These are phyloP conservation scores for Protodeltote pygarga DNA, from an alignment of 2,888 invertebrate genomes.

Conservation along the genomic window DNA sequence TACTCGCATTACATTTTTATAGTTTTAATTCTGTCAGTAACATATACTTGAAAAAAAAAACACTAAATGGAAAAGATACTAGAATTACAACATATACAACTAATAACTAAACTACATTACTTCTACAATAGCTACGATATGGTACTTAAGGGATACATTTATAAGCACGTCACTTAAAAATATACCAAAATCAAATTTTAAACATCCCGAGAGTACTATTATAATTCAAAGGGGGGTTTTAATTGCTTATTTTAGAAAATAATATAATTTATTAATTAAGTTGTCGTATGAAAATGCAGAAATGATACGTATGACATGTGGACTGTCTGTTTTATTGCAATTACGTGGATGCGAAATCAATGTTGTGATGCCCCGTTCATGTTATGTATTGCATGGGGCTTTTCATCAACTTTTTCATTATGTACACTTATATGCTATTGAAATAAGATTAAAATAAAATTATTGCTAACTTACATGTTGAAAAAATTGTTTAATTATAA, in stretches of 20 bases:
- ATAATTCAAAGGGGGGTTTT: too few relatives aligned
- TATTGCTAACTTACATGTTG: too few relatives aligned
- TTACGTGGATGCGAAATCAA: background rate
- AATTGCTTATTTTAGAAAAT: slow-evolving; percentile 1
- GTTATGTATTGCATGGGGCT: slow-evolving; percentile 9
- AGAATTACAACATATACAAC: slow-evolving; percentile 6
- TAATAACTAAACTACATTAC: slow-evolving; percentile 33
- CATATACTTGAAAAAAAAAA: slow-evolving; percentile 4
- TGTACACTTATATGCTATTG: too few relatives aligned
- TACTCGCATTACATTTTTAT: too few relatives aligned
- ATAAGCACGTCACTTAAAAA: slow-evolving; percentile 66
- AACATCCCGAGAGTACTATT: too few relatives aligned
- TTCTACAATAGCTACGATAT: slow-evolving; percentile 77
- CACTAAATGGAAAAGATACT: background rate
- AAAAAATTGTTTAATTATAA: too few relatives aligned
- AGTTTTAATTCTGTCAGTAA: slow-evolving; percentile 28
- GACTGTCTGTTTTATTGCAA: background rate
- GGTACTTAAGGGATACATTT: slow-evolving; percentile 60
- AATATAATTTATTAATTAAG: too few relatives aligned
- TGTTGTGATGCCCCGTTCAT: slow-evolving; percentile 8
- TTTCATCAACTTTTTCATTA: too few relatives aligned
- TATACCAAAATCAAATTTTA: background rate
- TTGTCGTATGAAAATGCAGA: slow-evolving; percentile 6
- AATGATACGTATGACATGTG: slow-evolving; percentile 15
- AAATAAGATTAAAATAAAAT: too few relatives aligned